Evolutionary conservation across 2,113 vertebrate genomes (phyloP).

Genomic region (mouse (Mus musculus)): DNA sequence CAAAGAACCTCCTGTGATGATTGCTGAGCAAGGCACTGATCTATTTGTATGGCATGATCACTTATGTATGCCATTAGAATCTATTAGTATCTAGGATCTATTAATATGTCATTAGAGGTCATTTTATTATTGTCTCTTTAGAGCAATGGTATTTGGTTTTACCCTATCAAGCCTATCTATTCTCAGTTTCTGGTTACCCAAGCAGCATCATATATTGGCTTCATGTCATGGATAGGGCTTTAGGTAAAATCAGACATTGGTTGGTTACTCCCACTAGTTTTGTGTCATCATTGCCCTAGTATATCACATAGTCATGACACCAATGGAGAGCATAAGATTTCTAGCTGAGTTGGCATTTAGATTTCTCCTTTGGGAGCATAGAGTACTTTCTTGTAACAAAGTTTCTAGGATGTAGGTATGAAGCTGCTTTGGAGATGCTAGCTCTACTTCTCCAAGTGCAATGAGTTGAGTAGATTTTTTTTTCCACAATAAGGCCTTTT

Average conservation of each 20-base stretch:
- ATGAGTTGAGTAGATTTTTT: not conserved
- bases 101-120: not conserved
- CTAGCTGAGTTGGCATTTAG: not conserved
- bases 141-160: not conserved
- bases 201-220: not conserved
- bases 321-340: not conserved
- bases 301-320: not conserved
- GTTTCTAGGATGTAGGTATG: not conserved
- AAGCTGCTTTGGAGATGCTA: not conserved
- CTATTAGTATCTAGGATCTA: too few species aligned
- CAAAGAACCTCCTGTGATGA: not conserved
- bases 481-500: not conserved
- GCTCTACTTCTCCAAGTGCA: not conserved
- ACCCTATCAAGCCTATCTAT: not conserved
- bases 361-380: not conserved
- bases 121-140: not conserved
- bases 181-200: not conserved
- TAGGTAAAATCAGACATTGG: not conserved
- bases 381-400: not conserved
- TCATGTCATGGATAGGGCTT: not conserved
- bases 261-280: not conserved
- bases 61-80: too few species aligned
- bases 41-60: not conserved
- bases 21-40: not conserved
- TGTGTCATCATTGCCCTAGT: not conserved